Conservation (phyloP, 2,113 vertebrate genomes). For the Ammodytes dubius region DNA sequence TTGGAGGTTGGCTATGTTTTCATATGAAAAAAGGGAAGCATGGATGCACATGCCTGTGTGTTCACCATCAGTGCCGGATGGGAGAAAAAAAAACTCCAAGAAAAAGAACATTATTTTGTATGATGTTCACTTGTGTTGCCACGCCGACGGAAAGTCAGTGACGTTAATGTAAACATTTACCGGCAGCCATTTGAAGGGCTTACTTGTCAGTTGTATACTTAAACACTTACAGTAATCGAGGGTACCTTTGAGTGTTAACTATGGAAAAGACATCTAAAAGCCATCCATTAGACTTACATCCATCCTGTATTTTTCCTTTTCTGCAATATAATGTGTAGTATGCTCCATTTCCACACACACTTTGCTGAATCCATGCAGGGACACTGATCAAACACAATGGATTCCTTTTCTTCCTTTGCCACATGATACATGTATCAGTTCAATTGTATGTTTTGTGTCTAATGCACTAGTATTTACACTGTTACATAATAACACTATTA, state of each 20-base stretch:
- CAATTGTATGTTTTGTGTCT: background rate
- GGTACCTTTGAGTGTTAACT: too few species aligned
- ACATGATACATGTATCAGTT: background rate
- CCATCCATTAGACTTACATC: too few species aligned
- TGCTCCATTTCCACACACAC: background rate
- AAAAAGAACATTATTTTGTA: background rate
- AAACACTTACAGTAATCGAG: too few species aligned
- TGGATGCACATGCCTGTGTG: conserved; percentile 11
- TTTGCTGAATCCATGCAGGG: too few species aligned
- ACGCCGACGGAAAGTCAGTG: background rate
- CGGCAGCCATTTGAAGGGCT: background rate
- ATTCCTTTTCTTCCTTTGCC: background rate
- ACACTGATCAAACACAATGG: background rate
- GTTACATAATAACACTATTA: too few species aligned
- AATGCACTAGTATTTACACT: background rate
- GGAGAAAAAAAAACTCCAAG: background rate
- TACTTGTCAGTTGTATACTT: background rate
- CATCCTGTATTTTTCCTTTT: too few species aligned
- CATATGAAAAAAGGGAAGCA: conserved; percentile 17
- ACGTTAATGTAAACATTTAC: background rate
- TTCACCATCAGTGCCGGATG: background rate
- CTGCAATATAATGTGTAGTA: too few species aligned
- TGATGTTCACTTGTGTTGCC: background rate
- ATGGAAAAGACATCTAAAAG: background rate
- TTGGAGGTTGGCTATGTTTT: background rate